Evolutionary conservation across 2,888 invertebrate genomes (phyloP).

Genomic region (Hypolimnas misippus): DNA sequence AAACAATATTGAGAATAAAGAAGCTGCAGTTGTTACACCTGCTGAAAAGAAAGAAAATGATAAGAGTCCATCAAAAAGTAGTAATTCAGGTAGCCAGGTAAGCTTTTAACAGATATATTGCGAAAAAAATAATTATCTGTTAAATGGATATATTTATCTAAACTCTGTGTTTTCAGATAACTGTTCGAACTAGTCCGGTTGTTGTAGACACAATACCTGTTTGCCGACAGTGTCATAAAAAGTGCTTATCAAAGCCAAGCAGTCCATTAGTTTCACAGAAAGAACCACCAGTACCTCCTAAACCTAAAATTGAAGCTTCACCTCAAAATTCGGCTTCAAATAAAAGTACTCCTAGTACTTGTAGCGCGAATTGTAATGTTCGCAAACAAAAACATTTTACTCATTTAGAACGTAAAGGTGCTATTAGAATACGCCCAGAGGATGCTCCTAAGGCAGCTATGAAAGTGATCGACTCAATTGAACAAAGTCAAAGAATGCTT

Average conservation of each 20-base stretch:
- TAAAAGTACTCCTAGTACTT: conserved; percentile 69
- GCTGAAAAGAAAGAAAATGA: conserved; percentile 84
- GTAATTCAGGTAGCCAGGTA: conserved; percentile 91
- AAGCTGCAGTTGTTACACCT: conserved; percentile 50
- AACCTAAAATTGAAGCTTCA: conserved; percentile 67
- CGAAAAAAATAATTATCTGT: not conserved
- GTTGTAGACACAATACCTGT: conserved; percentile 89
- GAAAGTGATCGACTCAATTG: conserved; percentile 79
- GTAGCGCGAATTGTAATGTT: conserved; percentile 73
- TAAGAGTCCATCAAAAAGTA: conserved; percentile 88
- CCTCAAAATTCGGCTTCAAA: conserved; percentile 72
- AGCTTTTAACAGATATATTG: conserved; percentile 37
- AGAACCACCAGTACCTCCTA: conserved; percentile 64
- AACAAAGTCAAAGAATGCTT: conserved; percentile 79
- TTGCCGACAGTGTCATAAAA: conserved; percentile 91
- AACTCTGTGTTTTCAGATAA: conserved; percentile 82
- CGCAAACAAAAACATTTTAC: conserved; percentile 69
- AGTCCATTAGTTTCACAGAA: conserved; percentile 78
- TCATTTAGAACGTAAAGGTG: conserved; percentile 78
- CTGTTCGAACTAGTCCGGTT: conserved; percentile 90
- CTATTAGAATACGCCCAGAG: conserved; percentile 78
- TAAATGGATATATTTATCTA: conserved; percentile 13
- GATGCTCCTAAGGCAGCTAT: conserved; percentile 76
- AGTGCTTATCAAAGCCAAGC: conserved; percentile 86
- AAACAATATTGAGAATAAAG: conserved; percentile 61